Evolutionary conservation across 2,113 vertebrate genomes (phyloP).

Genomic region (Lophius piscatorius): DNA sequence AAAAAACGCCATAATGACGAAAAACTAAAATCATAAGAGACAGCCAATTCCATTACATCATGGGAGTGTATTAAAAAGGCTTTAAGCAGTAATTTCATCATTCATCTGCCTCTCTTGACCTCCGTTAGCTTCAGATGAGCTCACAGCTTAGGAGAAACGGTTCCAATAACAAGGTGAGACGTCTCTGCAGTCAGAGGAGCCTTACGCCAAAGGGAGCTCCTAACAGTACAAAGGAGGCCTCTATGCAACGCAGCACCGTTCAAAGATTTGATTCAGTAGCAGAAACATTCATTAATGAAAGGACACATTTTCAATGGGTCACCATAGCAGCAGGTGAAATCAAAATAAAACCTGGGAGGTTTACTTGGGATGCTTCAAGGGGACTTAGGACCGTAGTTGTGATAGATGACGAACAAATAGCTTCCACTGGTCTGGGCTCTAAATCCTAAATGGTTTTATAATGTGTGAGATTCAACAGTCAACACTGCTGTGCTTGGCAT

Average conservation of each 20-base stretch:
- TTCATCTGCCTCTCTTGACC: constrained; percentile 61
- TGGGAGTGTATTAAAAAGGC: constrained; percentile 52
- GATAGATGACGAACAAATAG: constrained; percentile 10
- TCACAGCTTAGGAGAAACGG: constrained; percentile 56
- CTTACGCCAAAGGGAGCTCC: constrained; percentile 55
- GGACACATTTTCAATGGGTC: constrained; percentile 32
- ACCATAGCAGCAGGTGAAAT: constrained; percentile 64
- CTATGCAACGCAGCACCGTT: constrained; percentile 49
- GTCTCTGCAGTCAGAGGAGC: constrained; percentile 43
- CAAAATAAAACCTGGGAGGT: constrained; percentile 44
- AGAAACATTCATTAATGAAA: constrained; percentile 54
- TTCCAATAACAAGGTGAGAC: constrained; percentile 67
- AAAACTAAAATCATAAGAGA: constrained; percentile 50
- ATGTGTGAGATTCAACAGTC: constrained; percentile 38
- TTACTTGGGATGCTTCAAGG: constrained; percentile 4
- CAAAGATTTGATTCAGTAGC: constrained; percentile 57
- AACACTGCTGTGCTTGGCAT: constrained; percentile 22
- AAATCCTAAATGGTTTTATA: constrained; percentile 42
- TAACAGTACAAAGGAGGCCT: constrained; percentile 66
- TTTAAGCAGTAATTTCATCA: constrained; percentile 52
- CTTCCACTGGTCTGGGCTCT: constrained; percentile 8
- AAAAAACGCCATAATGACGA: no score
- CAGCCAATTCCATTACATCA: constrained; percentile 69
- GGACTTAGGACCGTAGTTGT: constrained; percentile 7
- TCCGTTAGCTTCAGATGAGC: constrained; percentile 62